Evolutionary conservation across 2,797 vertebrate species (phyloP).

Genomic region (Malacoctenus gilli): DNA sequence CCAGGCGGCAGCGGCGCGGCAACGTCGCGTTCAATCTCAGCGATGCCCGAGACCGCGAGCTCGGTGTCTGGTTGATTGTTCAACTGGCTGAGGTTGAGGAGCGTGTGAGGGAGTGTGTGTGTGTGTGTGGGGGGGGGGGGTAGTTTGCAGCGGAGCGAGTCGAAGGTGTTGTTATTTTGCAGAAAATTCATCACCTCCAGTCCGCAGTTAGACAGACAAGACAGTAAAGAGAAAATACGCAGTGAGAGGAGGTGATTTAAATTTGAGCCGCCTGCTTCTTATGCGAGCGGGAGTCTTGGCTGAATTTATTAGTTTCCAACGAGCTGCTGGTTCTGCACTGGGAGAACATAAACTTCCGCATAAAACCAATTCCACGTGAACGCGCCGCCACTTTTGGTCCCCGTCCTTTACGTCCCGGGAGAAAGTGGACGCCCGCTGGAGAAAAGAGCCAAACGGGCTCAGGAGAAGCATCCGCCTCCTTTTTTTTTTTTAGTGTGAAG

Average conservation of each 20-base stretch:
- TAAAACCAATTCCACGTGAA: constrained; percentile 68
- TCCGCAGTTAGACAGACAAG: constrained; percentile 40
- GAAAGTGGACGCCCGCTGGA: constrained; percentile 14
- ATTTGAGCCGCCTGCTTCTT: constrained; percentile 53
- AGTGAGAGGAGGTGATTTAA: constrained; percentile 50
- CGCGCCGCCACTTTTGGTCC: constrained; percentile 34
- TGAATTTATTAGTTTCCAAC: constrained; percentile 68
- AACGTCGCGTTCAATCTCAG: constrained; percentile 15
- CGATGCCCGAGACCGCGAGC: constrained; percentile 2
- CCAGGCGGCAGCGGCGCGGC: background rate
- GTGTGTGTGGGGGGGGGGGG: too few relatives aligned
- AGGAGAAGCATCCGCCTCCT: constrained; percentile 49
- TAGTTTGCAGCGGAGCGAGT: background rate
- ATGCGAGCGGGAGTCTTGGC: constrained; percentile 51
- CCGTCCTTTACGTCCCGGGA: constrained; percentile 48
- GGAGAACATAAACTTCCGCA: constrained; percentile 67
- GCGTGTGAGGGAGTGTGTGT: too few relatives aligned
- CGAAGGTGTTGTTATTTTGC: constrained; percentile 41
- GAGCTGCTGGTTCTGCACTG: constrained; percentile 60
- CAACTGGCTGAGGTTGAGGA: constrained; percentile 15
- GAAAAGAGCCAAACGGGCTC: constrained; percentile 29
- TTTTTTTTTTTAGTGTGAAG: constrained; percentile 55
- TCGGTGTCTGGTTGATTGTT: constrained; percentile 41
- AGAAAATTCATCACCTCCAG: constrained; percentile 35
- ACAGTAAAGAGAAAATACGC: constrained; percentile 27